Conservation (phyloP, 2,888 invertebrate species). For the Tetropium fuscum region DNA sequence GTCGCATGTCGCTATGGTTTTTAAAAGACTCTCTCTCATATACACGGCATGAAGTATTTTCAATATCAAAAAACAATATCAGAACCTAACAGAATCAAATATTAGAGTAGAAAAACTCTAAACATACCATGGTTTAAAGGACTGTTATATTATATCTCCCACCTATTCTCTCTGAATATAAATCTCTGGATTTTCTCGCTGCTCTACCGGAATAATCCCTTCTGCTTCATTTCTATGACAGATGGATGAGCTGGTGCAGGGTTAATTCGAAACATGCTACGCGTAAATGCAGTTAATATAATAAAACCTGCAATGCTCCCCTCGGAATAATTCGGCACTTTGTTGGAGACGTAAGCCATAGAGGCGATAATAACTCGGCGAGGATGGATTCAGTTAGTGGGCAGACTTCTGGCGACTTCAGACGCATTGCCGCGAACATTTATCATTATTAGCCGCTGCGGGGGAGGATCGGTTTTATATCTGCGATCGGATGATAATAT, state of each 20-base stretch:
- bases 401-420: slow-evolving; percentile 31
- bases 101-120: too few relatives aligned
- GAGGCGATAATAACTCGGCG: slow-evolving; percentile 24
- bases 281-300: slow-evolving; percentile 63
- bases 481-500: slow-evolving; percentile 47
- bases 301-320: slow-evolving; percentile 51
- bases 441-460: slow-evolving; percentile 48
- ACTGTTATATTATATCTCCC: too few relatives aligned
- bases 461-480: slow-evolving; percentile 42
- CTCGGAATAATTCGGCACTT: slow-evolving; percentile 56
- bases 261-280: slow-evolving; percentile 63
- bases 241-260: slow-evolving; percentile 59
- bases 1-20: too few relatives aligned
- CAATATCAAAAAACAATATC: too few relatives aligned
- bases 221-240: slow-evolving; percentile 51
- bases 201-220: too few relatives aligned
- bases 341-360: slow-evolving; percentile 49
- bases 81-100: too few relatives aligned
- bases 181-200: too few relatives aligned
- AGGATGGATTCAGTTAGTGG: slow-evolving; percentile 6
- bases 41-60: too few relatives aligned
- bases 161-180: too few relatives aligned
- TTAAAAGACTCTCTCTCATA: too few relatives aligned
- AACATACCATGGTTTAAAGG: too few relatives aligned
- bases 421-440: slow-evolving; percentile 35